Evolutionary conservation across 2,797 vertebrate genomes (phyloP).

Genomic region (Acipenser transmontanus): DNA sequence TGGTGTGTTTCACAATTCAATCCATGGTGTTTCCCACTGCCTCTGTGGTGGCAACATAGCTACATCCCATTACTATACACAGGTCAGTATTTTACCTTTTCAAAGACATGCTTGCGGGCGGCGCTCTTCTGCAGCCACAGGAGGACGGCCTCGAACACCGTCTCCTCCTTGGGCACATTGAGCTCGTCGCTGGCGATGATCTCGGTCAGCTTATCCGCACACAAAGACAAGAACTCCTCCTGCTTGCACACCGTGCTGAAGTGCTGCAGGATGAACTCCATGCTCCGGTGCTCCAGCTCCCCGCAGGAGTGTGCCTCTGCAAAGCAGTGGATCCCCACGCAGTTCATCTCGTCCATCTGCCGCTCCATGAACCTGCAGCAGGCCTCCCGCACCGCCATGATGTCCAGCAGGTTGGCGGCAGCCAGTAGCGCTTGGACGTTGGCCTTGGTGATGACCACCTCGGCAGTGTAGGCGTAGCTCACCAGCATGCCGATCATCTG

Average conservation of each 20-base stretch:
- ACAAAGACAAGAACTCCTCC: slow-evolving; percentile 71
- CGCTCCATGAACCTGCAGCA: slow-evolving; percentile 70
- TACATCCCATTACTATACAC: too few relatives aligned
- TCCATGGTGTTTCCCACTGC: too few relatives aligned
- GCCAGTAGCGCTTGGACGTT: slow-evolving; percentile 72
- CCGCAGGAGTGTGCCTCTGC: slow-evolving; percentile 69
- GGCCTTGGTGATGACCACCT: slow-evolving; percentile 67
- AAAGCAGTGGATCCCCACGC: slow-evolving; percentile 74
- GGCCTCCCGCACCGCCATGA: slow-evolving; percentile 68
- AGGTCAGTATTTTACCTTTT: slow-evolving; percentile 49
- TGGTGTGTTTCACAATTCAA: too few relatives aligned
- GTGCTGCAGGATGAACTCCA: slow-evolving; percentile 70
- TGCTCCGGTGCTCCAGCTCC: slow-evolving; percentile 61
- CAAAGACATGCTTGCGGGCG: slow-evolving; percentile 59
- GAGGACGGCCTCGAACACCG: slow-evolving; percentile 64
- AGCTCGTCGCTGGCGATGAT: slow-evolving; percentile 65
- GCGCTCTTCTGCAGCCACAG: slow-evolving; percentile 63
- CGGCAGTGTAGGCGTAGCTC: slow-evolving; percentile 68
- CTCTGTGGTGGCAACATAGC: too few relatives aligned
- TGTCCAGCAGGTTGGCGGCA: slow-evolving; percentile 68
- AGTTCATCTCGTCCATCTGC: slow-evolving; percentile 74
- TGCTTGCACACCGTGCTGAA: slow-evolving; percentile 58
- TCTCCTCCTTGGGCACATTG: slow-evolving; percentile 63
- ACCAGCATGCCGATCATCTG: slow-evolving; percentile 73
- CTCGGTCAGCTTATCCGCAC: slow-evolving; percentile 67